Percentiles rank a stretch among this genome's conserved stretches.
These are phyloP conservation scores for Elmis aenea DNA, from an alignment of 2,888 invertebrate genomes.

Conservation along the genomic window DNA sequence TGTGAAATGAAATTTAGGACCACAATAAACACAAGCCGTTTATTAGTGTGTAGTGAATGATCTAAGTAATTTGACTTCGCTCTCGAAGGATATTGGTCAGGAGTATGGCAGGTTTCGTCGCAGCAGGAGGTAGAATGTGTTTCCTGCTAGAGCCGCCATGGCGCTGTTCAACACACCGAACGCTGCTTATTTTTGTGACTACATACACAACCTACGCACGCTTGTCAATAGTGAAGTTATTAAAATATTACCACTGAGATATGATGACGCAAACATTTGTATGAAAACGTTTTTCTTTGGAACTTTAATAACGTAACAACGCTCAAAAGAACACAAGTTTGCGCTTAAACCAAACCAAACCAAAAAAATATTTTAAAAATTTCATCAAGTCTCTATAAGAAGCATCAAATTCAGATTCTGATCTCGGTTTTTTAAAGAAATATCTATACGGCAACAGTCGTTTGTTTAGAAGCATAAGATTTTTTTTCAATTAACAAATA, in stretches of 20 bases:
- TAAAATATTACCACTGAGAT: conserved; percentile 27
- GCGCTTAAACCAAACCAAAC: no score
- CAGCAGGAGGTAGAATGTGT: conserved; percentile 20
- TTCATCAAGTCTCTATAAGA: no score
- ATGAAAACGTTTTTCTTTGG: conserved; percentile 13
- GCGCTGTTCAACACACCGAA: conserved; percentile 17
- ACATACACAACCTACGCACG: conserved; percentile 24
- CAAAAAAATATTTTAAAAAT: no score
- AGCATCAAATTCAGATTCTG: no score
- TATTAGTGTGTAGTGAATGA: conserved; percentile 2
- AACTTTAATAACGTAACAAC: no score
- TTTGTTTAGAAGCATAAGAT: no score
- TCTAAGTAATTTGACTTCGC: conserved; percentile 13
- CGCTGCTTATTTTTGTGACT: conserved; percentile 20
- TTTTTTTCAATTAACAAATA: no score
- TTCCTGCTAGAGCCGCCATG: conserved; percentile 17
- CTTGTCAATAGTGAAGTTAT: conserved; percentile 28
- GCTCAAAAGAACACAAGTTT: no score
- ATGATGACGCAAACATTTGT: conserved; percentile 23
- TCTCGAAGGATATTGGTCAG: conserved; percentile 15
- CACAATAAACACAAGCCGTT: conserved; percentile 6
- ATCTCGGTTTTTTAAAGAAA: no score
- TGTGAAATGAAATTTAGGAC: conserved; percentile 8
- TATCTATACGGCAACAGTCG: no score
- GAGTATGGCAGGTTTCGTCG: conserved; percentile 17